A percentile compares a stretch with the other conserved stretches of the same genome.
Conservation (phyloP, 1,140 invertebrate species). For the Sycophila sp. region DNA sequence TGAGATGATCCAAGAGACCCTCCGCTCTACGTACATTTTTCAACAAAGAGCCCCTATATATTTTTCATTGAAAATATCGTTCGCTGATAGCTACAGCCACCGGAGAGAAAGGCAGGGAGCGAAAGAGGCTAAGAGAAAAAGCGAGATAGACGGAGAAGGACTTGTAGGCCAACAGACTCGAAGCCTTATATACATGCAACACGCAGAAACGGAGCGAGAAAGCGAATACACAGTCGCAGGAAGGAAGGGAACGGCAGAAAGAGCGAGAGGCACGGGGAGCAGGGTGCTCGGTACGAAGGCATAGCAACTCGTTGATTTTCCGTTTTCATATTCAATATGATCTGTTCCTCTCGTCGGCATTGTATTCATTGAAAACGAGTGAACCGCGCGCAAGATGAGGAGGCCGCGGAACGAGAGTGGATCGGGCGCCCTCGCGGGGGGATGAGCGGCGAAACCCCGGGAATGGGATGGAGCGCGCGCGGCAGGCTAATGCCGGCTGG, state of each 20-base stretch:
- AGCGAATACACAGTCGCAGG: neutral
- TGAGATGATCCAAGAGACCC: too few species aligned
- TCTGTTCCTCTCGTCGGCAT: conserved; percentile 58
- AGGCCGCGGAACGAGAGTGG: conserved; percentile 54
- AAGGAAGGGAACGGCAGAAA: neutral
- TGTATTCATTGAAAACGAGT: conserved; percentile 68
- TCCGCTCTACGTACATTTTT: neutral
- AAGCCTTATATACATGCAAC: too few species aligned
- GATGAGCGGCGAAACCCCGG: neutral
- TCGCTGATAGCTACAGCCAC: neutral
- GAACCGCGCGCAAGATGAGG: conserved; percentile 66
- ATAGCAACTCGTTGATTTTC: conserved; percentile 63
- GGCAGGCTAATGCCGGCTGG: conserved; percentile 44
- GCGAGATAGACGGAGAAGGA: neutral
- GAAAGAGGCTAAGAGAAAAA: too few species aligned
- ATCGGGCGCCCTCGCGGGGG: conserved; percentile 48
- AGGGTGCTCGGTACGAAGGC: neutral
- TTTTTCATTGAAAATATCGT: neutral
- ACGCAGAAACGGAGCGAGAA: too few species aligned
- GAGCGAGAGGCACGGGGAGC: neutral
- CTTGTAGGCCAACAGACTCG: too few species aligned
- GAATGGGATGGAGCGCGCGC: conserved; percentile 44
- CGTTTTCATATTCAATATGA: conserved; percentile 68
- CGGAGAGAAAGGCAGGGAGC: too few species aligned
- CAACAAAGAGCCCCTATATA: neutral